Base-by-base conservation (phyloP, 2,113 vertebrate genomes). In the Phasianus colchicus region DNA sequence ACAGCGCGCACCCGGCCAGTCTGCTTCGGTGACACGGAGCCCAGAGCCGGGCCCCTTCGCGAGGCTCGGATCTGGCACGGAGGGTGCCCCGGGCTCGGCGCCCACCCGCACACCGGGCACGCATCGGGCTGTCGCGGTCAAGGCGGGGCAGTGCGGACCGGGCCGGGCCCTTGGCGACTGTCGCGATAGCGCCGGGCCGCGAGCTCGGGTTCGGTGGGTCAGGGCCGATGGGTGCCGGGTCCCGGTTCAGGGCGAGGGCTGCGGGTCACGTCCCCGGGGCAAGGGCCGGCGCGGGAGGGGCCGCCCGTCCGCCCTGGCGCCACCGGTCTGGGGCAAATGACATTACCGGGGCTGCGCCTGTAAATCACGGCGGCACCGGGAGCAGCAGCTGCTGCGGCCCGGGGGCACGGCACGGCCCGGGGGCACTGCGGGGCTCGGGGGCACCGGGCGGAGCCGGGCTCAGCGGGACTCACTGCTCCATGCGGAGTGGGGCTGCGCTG, bases 281-380 rank as follows among this genome's bases (percentile, higher is more conserved):
- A 65, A 65, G 11, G 70, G 42, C 36, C n/a, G 72, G 50, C 3
- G 36, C 45, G 63, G 45, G 27, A 66, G 43, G 73, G 65, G 55
- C 34, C 8, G 9, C 55, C 69, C 70, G 83, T 89, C 52, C 83
- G 70, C 89, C 38, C 86, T 88, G 95, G 95, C 89, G 95, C 95
- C 95, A 92, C 91, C 58, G 64, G 91, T 95, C 95, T 95, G 91
- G 93, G 93, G 93, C 69, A 95, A 96, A 96, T 92, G 95, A 96
- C 91, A 95, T 96, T 95, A 95, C 93, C 48, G 84, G 83, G 89
- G 67, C 76, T 92, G 83, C 21, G 77, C 64, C 84, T 89, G 89
- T 92, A 96, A 95, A 93, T 95, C 93, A 92, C 47, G 57, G 90
- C 77, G 5, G 93, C 93, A 86, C 92, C 73, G 90, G 69, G 81